phyloP scores from a whole-genome alignment of 1,140 invertebrate genomes.

The Pissodes strobi region DNA sequence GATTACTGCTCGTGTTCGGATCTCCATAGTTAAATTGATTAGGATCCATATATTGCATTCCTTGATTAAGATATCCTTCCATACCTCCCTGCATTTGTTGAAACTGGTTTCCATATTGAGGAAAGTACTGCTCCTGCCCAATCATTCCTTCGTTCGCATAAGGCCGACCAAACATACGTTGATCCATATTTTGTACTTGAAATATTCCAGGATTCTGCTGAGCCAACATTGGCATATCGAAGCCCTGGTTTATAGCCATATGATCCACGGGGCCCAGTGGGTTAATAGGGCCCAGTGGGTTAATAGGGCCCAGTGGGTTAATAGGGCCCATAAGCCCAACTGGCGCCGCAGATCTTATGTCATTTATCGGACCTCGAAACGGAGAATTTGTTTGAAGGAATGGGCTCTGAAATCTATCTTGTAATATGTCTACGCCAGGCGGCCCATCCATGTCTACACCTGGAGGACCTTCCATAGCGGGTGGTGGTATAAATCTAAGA shows the following conservation, averaged over 20 bases:
- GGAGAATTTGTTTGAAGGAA: not conserved
- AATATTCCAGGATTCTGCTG: too few relatives aligned
- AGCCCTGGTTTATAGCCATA: not conserved
- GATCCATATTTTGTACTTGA: not conserved
- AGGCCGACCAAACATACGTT: not conserved
- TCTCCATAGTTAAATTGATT: not conserved
- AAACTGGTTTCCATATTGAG: too few relatives aligned
- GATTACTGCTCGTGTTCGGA: too few relatives aligned
- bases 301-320: not conserved
- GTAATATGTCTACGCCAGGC: too few relatives aligned
- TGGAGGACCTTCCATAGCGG: not conserved
- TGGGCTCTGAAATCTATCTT: too few relatives aligned
- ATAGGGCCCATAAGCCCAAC: not conserved
- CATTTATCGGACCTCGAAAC: conserved; percentile 2
- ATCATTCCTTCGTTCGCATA: too few relatives aligned
- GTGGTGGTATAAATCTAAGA: not conserved
- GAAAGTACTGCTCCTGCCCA: too few relatives aligned
- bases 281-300: not conserved
- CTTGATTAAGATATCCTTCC: too few relatives aligned
- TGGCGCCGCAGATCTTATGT: not conserved
- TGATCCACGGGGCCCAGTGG: not conserved
- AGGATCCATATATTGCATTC: conserved; percentile 3
- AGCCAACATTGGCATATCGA: not conserved
- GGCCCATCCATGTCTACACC: not conserved
- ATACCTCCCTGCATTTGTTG: not conserved